Conservation (phyloP, 2,113 vertebrate species). For the Nannobrachium achirus region DNA sequence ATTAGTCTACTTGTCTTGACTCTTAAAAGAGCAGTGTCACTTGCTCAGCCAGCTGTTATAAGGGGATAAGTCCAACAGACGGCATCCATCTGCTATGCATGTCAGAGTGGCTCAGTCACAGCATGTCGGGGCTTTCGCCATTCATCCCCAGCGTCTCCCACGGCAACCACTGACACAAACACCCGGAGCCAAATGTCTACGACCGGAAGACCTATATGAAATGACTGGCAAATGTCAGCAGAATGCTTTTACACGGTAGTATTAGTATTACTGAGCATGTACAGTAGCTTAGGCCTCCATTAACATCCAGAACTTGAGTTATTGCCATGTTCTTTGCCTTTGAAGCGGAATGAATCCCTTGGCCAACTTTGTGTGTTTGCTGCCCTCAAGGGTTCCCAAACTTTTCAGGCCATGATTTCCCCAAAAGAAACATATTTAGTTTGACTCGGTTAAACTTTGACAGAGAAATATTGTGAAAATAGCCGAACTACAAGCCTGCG, state of each 20-base stretch:
- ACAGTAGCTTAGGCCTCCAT: not conserved
- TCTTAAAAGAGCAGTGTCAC: not conserved
- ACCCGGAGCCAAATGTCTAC: conserved; percentile 27
- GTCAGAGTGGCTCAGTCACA: conserved; percentile 19
- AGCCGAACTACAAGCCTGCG: no score
- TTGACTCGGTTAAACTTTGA: no score
- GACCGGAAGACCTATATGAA: not conserved
- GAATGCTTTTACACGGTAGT: conserved; percentile 5
- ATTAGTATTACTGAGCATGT: not conserved
- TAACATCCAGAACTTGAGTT: not conserved
- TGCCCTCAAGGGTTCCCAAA: no score
- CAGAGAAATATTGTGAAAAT: no score
- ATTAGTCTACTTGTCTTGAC: not conserved
- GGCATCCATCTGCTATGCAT: conserved; percentile 24
- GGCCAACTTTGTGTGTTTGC: no score
- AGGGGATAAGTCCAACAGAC: not conserved
- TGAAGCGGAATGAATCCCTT: no score
- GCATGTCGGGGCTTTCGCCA: conserved; percentile 14
- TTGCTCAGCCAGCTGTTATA: not conserved
- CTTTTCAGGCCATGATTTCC: no score
- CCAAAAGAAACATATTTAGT: no score
- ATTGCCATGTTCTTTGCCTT: no score
- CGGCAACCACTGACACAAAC: conserved; percentile 33
- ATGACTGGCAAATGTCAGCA: not conserved
- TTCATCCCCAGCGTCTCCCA: conserved; percentile 12